Conservation (phyloP, 30 jellyfish, hydroid and myxozoan genomes). For the Morbakka virulenta region DNA sequence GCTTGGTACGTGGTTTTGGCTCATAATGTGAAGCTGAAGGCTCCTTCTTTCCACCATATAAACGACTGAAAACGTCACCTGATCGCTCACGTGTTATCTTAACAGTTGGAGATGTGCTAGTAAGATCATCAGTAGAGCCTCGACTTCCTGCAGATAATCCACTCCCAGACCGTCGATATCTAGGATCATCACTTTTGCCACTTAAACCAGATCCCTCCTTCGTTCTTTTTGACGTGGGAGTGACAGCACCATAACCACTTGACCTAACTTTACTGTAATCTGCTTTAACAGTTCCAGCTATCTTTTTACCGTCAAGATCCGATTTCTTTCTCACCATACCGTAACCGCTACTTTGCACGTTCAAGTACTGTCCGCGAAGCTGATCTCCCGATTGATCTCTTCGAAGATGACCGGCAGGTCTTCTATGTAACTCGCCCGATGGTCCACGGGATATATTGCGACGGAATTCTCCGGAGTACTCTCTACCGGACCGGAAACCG, state of each 20-base stretch:
- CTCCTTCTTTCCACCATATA: slow-evolving; percentile 51
- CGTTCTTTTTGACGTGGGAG: slow-evolving; percentile 51
- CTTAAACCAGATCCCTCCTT: slow-evolving; percentile 36
- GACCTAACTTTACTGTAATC: slow-evolving; percentile 65
- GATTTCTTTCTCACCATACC: slow-evolving; percentile 60
- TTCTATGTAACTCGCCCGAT: background rate
- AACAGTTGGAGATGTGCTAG: slow-evolving; percentile 68
- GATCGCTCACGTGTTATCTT: slow-evolving; percentile 81
- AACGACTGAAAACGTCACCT: slow-evolving; percentile 92
- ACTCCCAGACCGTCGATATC: slow-evolving; percentile 51
- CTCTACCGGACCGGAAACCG: slow-evolving; percentile 51
- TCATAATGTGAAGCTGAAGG: slow-evolving; percentile 7
- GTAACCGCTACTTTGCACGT: background rate
- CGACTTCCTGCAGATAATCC: slow-evolving; percentile 49
- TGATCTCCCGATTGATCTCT: background rate
- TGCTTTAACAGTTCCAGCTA: slow-evolving; percentile 37
- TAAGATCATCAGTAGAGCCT: slow-evolving; percentile 23
- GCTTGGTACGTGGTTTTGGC: slow-evolving; percentile 35
- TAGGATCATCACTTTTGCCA: slow-evolving; percentile 52
- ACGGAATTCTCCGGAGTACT: slow-evolving; percentile 68
- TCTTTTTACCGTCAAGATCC: slow-evolving; percentile 68
- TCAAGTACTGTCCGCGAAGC: background rate
- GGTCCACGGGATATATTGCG: slow-evolving; percentile 25
- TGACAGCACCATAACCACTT: slow-evolving; percentile 81
- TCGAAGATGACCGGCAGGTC: background rate